These are phyloP conservation scores for Champsocephalus esox DNA, from an alignment of 2,797 vertebrate species.

Conservation along the genomic window DNA sequence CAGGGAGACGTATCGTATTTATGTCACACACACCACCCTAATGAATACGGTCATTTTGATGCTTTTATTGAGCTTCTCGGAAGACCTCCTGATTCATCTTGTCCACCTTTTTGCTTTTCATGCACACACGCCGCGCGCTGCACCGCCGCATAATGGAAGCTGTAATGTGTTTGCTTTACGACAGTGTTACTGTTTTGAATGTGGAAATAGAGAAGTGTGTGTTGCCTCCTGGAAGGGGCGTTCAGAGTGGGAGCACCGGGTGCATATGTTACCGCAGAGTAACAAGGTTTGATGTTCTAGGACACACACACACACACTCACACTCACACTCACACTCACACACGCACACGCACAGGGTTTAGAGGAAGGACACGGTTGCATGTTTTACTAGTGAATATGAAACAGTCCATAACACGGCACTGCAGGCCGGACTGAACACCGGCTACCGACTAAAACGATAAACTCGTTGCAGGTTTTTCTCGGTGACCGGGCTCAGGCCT, in stretches of 20 bases:
- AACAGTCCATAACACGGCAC: constrained; percentile 38
- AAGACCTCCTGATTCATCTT: constrained; percentile 60
- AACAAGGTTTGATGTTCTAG: constrained; percentile 39
- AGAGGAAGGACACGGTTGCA: constrained; percentile 22
- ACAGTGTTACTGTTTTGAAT: constrained; percentile 64
- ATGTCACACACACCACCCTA: constrained; percentile 66
- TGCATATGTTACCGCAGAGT: constrained; percentile 30
- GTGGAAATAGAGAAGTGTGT: constrained; percentile 38
- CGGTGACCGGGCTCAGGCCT: constrained; percentile 21
- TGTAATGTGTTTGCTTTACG: constrained; percentile 59
- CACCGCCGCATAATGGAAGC: constrained; percentile 47
- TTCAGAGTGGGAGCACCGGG: constrained; percentile 23
- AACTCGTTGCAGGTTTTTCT: constrained; percentile 22
- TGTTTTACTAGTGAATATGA: constrained; percentile 49
- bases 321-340: constrained; percentile 5
- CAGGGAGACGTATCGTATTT: constrained; percentile 67
- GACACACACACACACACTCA: background rate
- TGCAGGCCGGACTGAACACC: constrained; percentile 37
- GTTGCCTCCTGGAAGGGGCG: constrained; percentile 36
- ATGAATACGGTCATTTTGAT: constrained; percentile 67
- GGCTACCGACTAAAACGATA: constrained; percentile 37
- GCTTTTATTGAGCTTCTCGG: constrained; percentile 68
- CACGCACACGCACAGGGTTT: constrained; percentile 5
- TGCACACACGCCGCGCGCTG: constrained; percentile 42
- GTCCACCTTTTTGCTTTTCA: constrained; percentile 53